phyloP scores from a whole-genome alignment of 2,797 vertebrate species.

The Gastrophryne carolinensis region DNA sequence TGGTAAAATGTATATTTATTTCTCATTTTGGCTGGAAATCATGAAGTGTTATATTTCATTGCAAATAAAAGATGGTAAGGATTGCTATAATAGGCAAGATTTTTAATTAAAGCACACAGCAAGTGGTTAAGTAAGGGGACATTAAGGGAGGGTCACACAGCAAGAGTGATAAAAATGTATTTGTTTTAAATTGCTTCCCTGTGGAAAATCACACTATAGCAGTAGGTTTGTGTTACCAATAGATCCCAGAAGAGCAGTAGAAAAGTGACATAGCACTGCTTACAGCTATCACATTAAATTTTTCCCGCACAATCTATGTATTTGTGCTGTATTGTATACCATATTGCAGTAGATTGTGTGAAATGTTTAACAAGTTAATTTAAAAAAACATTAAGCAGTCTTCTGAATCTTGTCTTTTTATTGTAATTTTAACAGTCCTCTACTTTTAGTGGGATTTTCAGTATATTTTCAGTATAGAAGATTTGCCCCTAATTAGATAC shows the following conservation, averaged over 20 bases:
- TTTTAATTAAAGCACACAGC: conserved; percentile 52
- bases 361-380: too few relatives aligned
- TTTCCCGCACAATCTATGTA: conserved; percentile 16
- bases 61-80: background rate
- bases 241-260: conserved; percentile 44
- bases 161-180: conserved; percentile 43
- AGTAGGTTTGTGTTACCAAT: conserved; percentile 39
- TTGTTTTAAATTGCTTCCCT: conserved; percentile 51
- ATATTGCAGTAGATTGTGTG: too few relatives aligned
- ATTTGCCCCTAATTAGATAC: too few relatives aligned
- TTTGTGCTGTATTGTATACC: too few relatives aligned
- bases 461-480: too few relatives aligned
- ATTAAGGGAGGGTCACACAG: conserved; percentile 48
- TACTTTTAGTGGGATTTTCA: too few relatives aligned
- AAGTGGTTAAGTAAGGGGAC: conserved; percentile 48
- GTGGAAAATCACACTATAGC: conserved; percentile 46
- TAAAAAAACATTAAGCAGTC: too few relatives aligned
- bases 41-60: conserved; percentile 24
- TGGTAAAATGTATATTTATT: conserved; percentile 2
- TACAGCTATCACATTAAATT: conserved; percentile 25
- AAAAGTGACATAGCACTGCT: conserved; percentile 24
- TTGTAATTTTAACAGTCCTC: too few relatives aligned
- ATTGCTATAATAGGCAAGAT: conserved; percentile 40
- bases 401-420: too few relatives aligned
- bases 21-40: conserved; percentile 3